A percentile compares a stretch with the other conserved stretches of the same genome.
phyloP scores from a whole-genome alignment of 2,113 vertebrate species.

The Colossoma macropomum region DNA sequence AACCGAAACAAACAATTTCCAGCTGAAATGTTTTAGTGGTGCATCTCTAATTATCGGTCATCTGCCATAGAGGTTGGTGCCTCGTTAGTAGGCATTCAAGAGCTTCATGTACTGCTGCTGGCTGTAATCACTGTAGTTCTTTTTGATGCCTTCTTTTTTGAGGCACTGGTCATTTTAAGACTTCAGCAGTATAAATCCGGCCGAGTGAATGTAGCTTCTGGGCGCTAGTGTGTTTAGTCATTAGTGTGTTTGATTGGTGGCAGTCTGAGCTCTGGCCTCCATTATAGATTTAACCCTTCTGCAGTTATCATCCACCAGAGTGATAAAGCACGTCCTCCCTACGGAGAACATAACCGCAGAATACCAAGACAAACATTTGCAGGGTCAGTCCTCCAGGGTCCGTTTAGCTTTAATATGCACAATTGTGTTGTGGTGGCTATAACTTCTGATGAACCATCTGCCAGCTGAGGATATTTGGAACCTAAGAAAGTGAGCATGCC shows the following conservation, averaged over 20 bases:
- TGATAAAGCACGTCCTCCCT: not conserved
- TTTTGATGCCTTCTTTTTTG: not conserved
- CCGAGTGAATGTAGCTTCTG: not conserved
- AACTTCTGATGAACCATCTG: not conserved
- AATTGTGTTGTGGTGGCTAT: not conserved
- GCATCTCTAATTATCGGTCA: no score
- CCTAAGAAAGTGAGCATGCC: not conserved
- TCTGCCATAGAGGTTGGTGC: not conserved
- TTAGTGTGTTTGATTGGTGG: conserved; percentile 3
- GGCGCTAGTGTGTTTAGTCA: not conserved
- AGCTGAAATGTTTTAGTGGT: no score
- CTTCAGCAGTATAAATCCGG: not conserved
- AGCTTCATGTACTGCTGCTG: not conserved
- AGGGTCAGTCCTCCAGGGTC: not conserved
- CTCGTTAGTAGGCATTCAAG: not conserved
- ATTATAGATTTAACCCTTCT: not conserved
- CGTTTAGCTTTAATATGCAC: conserved; percentile 5
- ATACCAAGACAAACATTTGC: not conserved
- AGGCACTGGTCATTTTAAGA: not conserved
- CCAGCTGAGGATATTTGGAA: not conserved
- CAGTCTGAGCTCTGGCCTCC: not conserved
- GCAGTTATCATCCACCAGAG: not conserved
- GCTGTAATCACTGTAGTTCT: not conserved
- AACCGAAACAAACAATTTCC: no score
- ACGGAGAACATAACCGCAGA: not conserved